A percentile compares a stretch with the other conserved stretches of the same genome.
These are phyloP conservation scores for Acropternis orthonyx DNA, from an alignment of 2,797 vertebrate genomes.

Conservation along the genomic window DNA sequence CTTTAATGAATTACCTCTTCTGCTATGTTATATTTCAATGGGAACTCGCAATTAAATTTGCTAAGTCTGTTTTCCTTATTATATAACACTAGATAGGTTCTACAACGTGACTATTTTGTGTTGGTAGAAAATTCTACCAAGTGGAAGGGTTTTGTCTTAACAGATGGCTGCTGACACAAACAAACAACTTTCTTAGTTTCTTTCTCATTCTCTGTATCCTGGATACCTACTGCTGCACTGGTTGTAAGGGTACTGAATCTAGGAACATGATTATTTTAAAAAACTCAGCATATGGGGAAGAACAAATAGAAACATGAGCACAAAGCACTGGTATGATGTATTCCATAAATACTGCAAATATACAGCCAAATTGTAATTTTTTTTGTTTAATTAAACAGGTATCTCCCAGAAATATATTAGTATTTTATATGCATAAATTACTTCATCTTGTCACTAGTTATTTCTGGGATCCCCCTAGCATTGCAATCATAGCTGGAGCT, in stretches of 20 bases:
- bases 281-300: slow-evolving; percentile 56
- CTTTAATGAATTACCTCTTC: not conserved
- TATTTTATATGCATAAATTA: not conserved
- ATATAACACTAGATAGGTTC: not conserved
- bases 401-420: not conserved
- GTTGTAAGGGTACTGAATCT: slow-evolving; percentile 40
- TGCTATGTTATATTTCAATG: not conserved
- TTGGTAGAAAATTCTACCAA: slow-evolving; percentile 29
- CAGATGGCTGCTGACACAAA: slow-evolving; percentile 67
- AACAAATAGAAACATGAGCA: slow-evolving; percentile 57
- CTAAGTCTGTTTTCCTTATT: not conserved
- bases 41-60: not conserved
- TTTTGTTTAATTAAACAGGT: not conserved
- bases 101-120: not conserved
- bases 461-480: not conserved
- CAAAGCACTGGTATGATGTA: not conserved
- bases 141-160: slow-evolving; percentile 40
- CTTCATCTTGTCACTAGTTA: not conserved
- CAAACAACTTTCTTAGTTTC: slow-evolving; percentile 53
- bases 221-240: slow-evolving; percentile 53
- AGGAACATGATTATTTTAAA: slow-evolving; percentile 57
- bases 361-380: not conserved
- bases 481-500: not conserved
- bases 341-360: slow-evolving; percentile 36
- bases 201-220: slow-evolving; percentile 58